Base-by-base conservation (phyloP, 2,797 vertebrate species). In the Sternarchorhynchus goeldii region DNA sequence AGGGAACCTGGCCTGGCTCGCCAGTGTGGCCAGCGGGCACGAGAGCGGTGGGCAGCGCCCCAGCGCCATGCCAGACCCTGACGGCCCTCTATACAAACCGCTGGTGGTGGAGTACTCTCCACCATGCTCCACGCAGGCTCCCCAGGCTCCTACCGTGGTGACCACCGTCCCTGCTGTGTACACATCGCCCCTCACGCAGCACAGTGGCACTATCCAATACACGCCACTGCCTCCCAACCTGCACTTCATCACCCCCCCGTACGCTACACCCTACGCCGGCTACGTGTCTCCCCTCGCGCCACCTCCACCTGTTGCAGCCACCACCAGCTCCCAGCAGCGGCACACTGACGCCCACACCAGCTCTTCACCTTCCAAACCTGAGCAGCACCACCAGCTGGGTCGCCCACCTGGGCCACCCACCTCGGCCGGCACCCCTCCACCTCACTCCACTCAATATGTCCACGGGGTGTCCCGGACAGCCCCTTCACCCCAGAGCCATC, bases 271-370 rank as follows among this genome's bases (percentile, higher is more conserved):
- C 57, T 99, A 99, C 73, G 82, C 96, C 7, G 90, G 97, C 84
- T 98, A 97, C 90, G 94, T 98, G 90, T 94, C 97, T 0, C 96
- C 96, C 77, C 90, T 98, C 86, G 93, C 97, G 81, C 94, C 96
- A 76, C 95, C 94, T 0, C 93, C 95, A 0, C 93, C 94, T 73
- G 94, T 92, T 0, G 90, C 94, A 0, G 91, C 93, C 29, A 92
- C 94, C 7, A 87, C 93, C 86, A 85, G 87, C 94, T 88, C 0
- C 86, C 90, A 0, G 34, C 90, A 0, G 34, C 91, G 91, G 36
- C 96, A 96, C 87, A 93, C 95, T 89, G 95, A 95, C 87, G 91
- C 93, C 81, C 95, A 95, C 88, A 39, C 81, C 34, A 93, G 93
- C 73, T 86, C 77, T 84, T 80, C 3, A 87, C 91, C 92, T 85